These are phyloP conservation scores for Sitta europaea DNA, from an alignment of 2,113 vertebrate species.

Conservation along the genomic window DNA sequence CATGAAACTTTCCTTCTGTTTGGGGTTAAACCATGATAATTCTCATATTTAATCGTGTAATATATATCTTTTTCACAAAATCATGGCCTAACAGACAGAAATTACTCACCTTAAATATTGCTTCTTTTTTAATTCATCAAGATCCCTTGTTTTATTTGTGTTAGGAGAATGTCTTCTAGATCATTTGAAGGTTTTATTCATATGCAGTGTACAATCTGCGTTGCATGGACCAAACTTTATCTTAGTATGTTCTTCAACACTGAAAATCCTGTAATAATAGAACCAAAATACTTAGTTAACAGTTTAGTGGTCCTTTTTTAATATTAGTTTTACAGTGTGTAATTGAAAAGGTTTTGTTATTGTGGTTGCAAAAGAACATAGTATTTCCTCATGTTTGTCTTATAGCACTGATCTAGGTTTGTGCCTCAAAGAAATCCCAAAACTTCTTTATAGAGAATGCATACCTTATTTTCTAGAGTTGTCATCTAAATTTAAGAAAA, in stretches of 20 bases:
- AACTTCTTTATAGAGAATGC: neutral
- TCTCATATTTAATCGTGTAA: neutral
- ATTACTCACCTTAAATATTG: neutral
- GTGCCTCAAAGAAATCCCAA: neutral
- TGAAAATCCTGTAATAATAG: neutral
- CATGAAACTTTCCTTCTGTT: neutral
- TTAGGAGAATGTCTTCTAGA: neutral
- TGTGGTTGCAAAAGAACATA: neutral
- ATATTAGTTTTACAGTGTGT: neutral
- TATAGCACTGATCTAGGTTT: neutral
- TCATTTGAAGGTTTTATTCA: neutral
- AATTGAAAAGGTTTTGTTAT: neutral
- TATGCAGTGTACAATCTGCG: neutral
- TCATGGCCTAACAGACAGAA: neutral
- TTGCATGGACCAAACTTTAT: neutral
- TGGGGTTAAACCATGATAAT: neutral
- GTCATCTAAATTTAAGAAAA: conserved; percentile 22
- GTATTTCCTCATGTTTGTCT: neutral
- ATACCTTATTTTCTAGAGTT: neutral
- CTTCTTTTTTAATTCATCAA: neutral
- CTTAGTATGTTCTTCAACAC: neutral
- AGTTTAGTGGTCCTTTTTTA: neutral
- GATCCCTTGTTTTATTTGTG: neutral
- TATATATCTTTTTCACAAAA: neutral
- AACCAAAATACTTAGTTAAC: neutral